These are phyloP conservation scores for Drosophila navojoa DNA, from an alignment of 1,140 invertebrate species.

Conservation along the genomic window DNA sequence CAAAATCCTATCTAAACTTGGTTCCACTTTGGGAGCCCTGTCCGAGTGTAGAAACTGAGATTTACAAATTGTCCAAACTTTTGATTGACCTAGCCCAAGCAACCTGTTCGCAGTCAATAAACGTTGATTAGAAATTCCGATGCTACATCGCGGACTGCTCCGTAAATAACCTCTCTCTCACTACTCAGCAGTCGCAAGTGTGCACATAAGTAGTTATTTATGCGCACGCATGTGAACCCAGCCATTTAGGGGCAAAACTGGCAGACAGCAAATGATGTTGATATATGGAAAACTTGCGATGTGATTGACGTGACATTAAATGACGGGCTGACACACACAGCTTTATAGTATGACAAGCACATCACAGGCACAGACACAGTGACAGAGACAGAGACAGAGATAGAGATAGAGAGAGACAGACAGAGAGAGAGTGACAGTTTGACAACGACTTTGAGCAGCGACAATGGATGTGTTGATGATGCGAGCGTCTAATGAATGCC, in stretches of 20 bases:
- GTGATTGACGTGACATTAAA: slow-evolving; percentile 76
- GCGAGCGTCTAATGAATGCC: slow-evolving; percentile 47
- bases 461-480: slow-evolving; percentile 34
- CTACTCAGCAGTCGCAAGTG: not conserved
- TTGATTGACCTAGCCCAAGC: no score
- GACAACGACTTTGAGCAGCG: slow-evolving; percentile 30
- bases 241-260: slow-evolving; percentile 33
- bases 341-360: slow-evolving; percentile 50
- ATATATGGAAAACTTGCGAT: slow-evolving; percentile 46
- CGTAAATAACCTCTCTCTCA: not conserved
- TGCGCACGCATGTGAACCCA: not conserved
- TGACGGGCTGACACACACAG: slow-evolving; percentile 58
- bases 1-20: no score
- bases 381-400: not conserved
- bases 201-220: not conserved
- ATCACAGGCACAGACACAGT: slow-evolving; percentile 5
- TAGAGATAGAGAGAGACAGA: not conserved
- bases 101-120: no score
- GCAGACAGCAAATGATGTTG: slow-evolving; percentile 47
- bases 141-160: no score
- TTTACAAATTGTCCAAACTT: no score
- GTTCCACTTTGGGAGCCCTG: no score
- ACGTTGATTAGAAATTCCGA: no score
- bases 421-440: slow-evolving; percentile 27
- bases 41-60: no score